Percentiles rank a stretch among this genome's conserved stretches.
Evolutionary conservation across 2,888 invertebrate species (phyloP).

Genomic region (Amiota minor): DNA sequence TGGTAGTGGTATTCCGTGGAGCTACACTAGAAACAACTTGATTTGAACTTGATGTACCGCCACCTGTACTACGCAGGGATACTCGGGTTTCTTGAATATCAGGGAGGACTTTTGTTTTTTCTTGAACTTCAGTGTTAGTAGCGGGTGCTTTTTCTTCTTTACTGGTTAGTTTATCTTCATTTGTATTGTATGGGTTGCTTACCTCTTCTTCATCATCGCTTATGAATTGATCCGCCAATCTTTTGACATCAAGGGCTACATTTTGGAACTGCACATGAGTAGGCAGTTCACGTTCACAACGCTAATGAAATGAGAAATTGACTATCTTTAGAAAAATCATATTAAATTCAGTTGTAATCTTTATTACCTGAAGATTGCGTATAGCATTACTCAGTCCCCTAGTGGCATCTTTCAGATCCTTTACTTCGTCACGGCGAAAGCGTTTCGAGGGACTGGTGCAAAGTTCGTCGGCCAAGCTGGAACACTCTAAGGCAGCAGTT

Average conservation of each 20-base stretch:
- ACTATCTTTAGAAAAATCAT: background rate
- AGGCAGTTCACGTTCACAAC: slow-evolving; percentile 61
- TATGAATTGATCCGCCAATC: slow-evolving; percentile 65
- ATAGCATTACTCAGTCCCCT: slow-evolving; percentile 64
- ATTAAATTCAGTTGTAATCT: background rate
- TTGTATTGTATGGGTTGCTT: slow-evolving; percentile 16
- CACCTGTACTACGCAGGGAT: slow-evolving; percentile 14
- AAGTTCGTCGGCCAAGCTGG: slow-evolving; percentile 70
- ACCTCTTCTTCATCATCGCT: slow-evolving; percentile 45
- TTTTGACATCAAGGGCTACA: slow-evolving; percentile 70
- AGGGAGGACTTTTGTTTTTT: background rate
- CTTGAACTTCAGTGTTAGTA: background rate
- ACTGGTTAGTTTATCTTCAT: background rate
- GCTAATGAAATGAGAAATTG: slow-evolving; percentile 45
- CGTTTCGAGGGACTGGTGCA: slow-evolving; percentile 66
- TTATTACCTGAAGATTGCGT: slow-evolving; percentile 60
- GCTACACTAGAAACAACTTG: too few species aligned
- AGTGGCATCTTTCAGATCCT: slow-evolving; percentile 59
- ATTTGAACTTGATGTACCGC: background rate
- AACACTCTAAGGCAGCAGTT: slow-evolving; percentile 50
- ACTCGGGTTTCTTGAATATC: background rate
- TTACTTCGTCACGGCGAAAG: slow-evolving; percentile 58
- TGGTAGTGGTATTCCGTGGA: background rate
- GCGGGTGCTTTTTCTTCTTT: slow-evolving; percentile 9
- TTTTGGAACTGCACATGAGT: slow-evolving; percentile 68